Evolutionary conservation across 2,797 vertebrate species (phyloP), one percentile per base, ranked within the genome.

Genomic region (Zenarchopterus dispar): DNA sequence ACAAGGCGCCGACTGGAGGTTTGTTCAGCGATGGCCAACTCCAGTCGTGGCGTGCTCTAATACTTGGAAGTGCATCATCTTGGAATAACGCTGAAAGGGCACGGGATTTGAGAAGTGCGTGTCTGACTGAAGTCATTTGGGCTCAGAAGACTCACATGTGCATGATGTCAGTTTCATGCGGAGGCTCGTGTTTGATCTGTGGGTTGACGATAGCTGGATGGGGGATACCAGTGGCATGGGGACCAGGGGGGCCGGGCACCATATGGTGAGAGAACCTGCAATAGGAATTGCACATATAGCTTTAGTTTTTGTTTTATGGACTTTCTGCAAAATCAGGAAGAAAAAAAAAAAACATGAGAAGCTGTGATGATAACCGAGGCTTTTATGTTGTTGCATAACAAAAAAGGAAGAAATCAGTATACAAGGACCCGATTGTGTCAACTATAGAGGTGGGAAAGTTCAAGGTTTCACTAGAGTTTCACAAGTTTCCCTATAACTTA

Each of bases 221-320:
- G 88, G 98, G 98, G 90, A 99, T 99, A 91, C 98, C 97, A 75
- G 97, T 99, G 90, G 97, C 93, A 65, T 98, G 97, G 70, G 96
- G 96, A 65, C 97, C 97, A 13, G 95, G 96, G 81, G 97, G 97
- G 71, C 97, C 97, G 48, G 97, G 96, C 78, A 99, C 96, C 98
- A 99, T 99, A 84, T 99, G 98, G 93, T 98, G 97, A 15, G 98
- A 96, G 89, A 98, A 99, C 97, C 98, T 99, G 82, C n/a, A 84
- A 83, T 48, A 63, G 62, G 45, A 77, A 67, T 19, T 11, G 57
- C 43, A 53, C 42, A 55, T n/a, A 19, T n/a, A 49, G 45, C 15
- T 21, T 47, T 47, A 22, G 45, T 22, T 47, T 23, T 45, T 28
- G 28, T 6, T 7, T 28, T 15, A 39, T 39, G 36, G 36, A 39